A percentile compares a stretch with the other conserved stretches of the same genome.
Conservation (phyloP, 2,888 invertebrate species). For the Caenorhabditis sulstoni region DNA sequence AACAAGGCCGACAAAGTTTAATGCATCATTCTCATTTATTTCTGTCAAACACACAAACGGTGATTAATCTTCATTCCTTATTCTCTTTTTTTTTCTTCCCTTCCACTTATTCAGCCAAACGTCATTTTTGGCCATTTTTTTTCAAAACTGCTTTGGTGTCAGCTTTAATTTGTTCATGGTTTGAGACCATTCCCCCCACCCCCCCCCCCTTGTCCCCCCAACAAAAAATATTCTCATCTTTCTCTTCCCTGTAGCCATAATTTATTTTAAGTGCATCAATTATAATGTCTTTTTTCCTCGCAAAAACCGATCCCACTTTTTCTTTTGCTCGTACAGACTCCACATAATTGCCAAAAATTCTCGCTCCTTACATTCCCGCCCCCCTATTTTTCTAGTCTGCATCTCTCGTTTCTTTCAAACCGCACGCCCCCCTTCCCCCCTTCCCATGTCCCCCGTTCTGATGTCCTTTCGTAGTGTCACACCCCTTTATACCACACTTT, state of each 20-base stretch:
- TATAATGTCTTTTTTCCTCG: neutral
- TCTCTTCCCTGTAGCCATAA: neutral
- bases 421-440: too few relatives aligned
- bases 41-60: constrained; percentile 1
- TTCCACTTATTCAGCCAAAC: too few relatives aligned
- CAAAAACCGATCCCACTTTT: neutral
- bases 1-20: constrained; percentile 65
- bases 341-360: constrained; percentile 46
- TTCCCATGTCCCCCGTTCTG: neutral
- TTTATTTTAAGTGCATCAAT: constrained; percentile 19
- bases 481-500: neutral
- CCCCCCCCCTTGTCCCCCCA: too few relatives aligned
- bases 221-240: neutral
- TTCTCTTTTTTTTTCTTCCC: too few relatives aligned
- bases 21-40: constrained; percentile 20
- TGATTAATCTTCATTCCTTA: too few relatives aligned
- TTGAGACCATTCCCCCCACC: too few relatives aligned
- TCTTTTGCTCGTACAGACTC: too few relatives aligned
- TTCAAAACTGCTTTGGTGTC: constrained; percentile 55
- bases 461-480: too few relatives aligned
- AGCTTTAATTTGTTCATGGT: constrained; percentile 41
- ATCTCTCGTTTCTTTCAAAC: constrained; percentile 12
- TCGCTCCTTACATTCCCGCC: constrained; percentile 14
- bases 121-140: too few relatives aligned
- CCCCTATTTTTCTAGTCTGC: constrained; percentile 23